These are phyloP conservation scores for Hyphantria cunea DNA, from an alignment of 1,140 invertebrate species.

Conservation along the genomic window DNA sequence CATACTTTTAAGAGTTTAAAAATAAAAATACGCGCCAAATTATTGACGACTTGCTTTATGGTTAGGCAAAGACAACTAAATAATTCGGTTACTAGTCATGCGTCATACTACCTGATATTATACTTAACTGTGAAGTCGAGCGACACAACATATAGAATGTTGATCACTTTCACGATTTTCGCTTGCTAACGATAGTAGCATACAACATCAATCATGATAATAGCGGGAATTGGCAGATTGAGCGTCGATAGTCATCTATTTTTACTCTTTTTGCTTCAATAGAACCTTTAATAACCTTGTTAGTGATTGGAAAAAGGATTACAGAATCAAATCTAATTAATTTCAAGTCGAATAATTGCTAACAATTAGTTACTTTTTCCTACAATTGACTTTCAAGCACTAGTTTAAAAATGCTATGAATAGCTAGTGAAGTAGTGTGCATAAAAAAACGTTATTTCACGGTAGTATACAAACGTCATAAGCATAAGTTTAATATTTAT, in stretches of 20 bases:
- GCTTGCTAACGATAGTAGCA: slow-evolving; percentile 6
- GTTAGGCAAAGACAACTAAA: not conserved
- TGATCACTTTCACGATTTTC: slow-evolving; percentile 23
- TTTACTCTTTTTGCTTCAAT: not conserved
- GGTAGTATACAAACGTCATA: too few relatives aligned
- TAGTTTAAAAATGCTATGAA: too few relatives aligned
- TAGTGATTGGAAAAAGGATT: too few relatives aligned
- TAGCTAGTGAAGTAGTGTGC: too few relatives aligned
- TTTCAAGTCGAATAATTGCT: not conserved
- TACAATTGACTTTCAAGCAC: too few relatives aligned
- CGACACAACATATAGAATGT: slow-evolving; percentile 4
- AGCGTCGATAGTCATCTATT: not conserved
- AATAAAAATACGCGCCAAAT: too few relatives aligned
- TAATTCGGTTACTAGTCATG: not conserved
- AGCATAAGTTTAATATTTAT: too few relatives aligned
- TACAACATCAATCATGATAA: slow-evolving; percentile 13
- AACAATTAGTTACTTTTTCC: too few relatives aligned
- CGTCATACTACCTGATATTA: not conserved
- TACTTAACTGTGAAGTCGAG: slow-evolving; percentile 2
- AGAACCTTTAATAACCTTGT: not conserved
- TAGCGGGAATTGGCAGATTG: not conserved
- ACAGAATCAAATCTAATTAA: not conserved
- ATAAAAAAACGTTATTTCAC: too few relatives aligned
- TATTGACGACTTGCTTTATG: too few relatives aligned
- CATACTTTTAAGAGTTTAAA: too few relatives aligned